These are phyloP conservation scores for Nephrocerus scutellatus DNA, from an alignment of 2,888 invertebrate species.

Conservation along the genomic window DNA sequence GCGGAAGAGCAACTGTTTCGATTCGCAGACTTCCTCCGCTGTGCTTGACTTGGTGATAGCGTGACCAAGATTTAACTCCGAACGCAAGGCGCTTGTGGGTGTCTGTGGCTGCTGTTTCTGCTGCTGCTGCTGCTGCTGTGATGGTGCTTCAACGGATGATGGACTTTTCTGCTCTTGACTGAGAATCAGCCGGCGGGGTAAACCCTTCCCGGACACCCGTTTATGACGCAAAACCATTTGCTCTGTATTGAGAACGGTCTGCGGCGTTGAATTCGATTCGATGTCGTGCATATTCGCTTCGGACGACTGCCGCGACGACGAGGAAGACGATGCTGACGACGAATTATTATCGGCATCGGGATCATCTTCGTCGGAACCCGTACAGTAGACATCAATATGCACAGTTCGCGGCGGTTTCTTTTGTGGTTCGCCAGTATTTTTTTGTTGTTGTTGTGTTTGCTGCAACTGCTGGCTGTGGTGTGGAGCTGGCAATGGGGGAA, in stretches of 20 bases:
- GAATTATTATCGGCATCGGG: slow-evolving; percentile 38
- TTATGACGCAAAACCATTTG: slow-evolving; percentile 56
- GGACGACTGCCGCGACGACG: slow-evolving; percentile 35
- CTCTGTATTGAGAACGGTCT: slow-evolving; percentile 59
- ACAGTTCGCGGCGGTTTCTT: slow-evolving; percentile 57
- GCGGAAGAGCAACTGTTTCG: slow-evolving; percentile 46
- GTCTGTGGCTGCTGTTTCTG: slow-evolving; percentile 13
- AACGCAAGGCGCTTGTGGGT: slow-evolving; percentile 15
- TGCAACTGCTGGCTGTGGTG: slow-evolving; percentile 13
- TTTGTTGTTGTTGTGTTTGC: slow-evolving; percentile 18
- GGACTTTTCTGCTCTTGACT: too few relatives aligned
- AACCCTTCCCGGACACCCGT: slow-evolving; percentile 44
- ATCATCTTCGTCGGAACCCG: slow-evolving; percentile 53
- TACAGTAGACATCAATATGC: slow-evolving; percentile 69
- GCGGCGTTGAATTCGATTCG: slow-evolving; percentile 53
- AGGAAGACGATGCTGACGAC: too few relatives aligned
- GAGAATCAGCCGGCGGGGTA: slow-evolving; percentile 50
- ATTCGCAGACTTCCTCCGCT: slow-evolving; percentile 45
- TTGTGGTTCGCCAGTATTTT: slow-evolving; percentile 26
- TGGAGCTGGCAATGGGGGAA: slow-evolving; percentile 29
- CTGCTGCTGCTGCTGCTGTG: slow-evolving; percentile 19
- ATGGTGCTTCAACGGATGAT: slow-evolving; percentile 13
- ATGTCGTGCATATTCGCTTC: slow-evolving; percentile 35
- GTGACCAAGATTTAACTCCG: slow-evolving; percentile 37
- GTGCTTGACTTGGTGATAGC: slow-evolving; percentile 46